phyloP scores from a whole-genome alignment of 2,888 invertebrate species.

The Eristalinus sepulchralis region DNA sequence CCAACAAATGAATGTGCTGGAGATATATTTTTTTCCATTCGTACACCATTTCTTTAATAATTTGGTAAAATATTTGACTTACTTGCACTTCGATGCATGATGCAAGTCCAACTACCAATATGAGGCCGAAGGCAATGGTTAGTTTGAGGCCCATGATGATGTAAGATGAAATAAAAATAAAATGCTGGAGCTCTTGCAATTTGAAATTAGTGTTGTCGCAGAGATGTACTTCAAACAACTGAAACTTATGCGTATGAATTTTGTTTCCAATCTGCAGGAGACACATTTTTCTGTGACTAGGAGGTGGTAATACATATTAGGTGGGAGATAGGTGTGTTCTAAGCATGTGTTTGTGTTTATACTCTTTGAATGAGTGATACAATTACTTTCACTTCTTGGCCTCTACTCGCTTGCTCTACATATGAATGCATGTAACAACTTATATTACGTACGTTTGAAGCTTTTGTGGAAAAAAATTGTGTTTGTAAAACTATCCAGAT shows the following conservation, averaged over 20 bases:
- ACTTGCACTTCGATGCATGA: constrained; percentile 51
- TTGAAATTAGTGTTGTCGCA: constrained; percentile 34
- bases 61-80: constrained; percentile 11
- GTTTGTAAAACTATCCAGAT: neutral
- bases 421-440: neutral
- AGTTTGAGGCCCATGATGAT: constrained; percentile 38
- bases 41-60: neutral
- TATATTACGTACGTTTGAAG: neutral
- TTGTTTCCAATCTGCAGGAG: constrained; percentile 23
- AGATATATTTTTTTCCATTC: neutral
- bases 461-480: neutral
- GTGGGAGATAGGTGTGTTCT: constrained; percentile 28
- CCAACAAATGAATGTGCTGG: no score
- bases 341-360: neutral
- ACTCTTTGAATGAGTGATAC: neutral
- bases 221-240: constrained; percentile 52
- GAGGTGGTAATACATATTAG: constrained; percentile 45
- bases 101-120: constrained; percentile 39
- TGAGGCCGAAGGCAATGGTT: constrained; percentile 33
- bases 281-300: constrained; percentile 12
- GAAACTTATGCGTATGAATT: constrained; percentile 26
- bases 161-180: neutral
- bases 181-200: neutral
- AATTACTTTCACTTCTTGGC: neutral
- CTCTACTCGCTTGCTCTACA: neutral